Evolutionary conservation across 2,113 vertebrate genomes (phyloP), one percentile per base, ranked within the genome.

Genomic region (Oncorhynchus nerka): DNA sequence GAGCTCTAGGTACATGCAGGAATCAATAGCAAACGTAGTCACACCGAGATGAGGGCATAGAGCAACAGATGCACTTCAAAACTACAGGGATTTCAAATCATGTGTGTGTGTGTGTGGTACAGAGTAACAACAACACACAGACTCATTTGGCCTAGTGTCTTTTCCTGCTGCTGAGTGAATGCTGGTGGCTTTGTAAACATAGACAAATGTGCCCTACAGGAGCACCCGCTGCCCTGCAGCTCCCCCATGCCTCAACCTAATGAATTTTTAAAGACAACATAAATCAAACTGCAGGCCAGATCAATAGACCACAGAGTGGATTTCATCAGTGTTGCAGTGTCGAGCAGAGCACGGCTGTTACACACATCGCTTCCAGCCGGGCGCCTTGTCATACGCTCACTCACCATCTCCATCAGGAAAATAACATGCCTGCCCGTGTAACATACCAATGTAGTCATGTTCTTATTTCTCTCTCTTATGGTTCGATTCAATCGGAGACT

Each of bases 211-310:
- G 73, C 68, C 85, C 81, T 81, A 76, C 83, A 87, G 84, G 84
- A 87, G 75, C 7, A 19, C 83, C 78, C 4, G 72, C 81, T 12
- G 12, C 83, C 85, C 86, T 69, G 79, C 79, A 75, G 81, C 81
- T 79, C 84, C 87, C 76, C 71, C 76, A 76, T 75, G 85, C 78
- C 79, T 90, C 79, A 83, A 82, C 84, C 85, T 90, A 93, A 92
- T 91, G 89, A 84, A 90, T 91, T 89, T 90, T 91, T 91, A 93
- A 93, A 90, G 86, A 92, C 87, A 15, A 75, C 87, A 91, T 92
- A 84, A 89, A 88, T 93, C 91, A 91, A 87, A 88, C 80, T 3
- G 69, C 84, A 78, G 89, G 76, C 83, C 83, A 72, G 85, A 92
- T 93, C 92, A 86, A 92, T 91, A 91, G 80, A 84, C 69, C 85